Evolutionary conservation across 2,888 invertebrate species (phyloP), one percentile per base, ranked within the genome.

Genomic region (Eupelmus urozonus): DNA sequence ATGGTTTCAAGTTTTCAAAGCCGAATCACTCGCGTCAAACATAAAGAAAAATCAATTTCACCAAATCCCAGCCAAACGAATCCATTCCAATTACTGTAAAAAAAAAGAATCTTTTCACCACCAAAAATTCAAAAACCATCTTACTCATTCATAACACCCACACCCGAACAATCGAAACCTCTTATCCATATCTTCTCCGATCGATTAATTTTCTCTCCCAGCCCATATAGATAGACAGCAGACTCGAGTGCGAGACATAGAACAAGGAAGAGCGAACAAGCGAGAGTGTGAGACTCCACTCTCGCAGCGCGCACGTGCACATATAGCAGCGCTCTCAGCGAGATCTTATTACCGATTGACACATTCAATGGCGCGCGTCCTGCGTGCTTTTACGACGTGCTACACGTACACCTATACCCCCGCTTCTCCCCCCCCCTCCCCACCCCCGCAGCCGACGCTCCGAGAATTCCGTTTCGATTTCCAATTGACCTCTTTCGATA

Each of bases 401-500:
- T 45, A 25, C 4, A 25, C 42, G 62, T 53, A 0, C 23, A 18
- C 51, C 4, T 55, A 16, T 53, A 18, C 11, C 3, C 18, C 0
- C 23, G 40, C 34, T 23, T 29, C 13, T 40, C 18, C 18, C 34
- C 25, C 18, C 29, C 13, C 1, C 60, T 3, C n/a, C n/a, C 16
- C 29, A 49, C 20, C n/a, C 18, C 42, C 18, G 1, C 25, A 25
- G 7, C 9, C 27, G 16, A 5, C 42, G 42, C 34, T 11, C 42
- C 18, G 45, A 65, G 74, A 70, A 74, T 77, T 71, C 23, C 65
- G 74, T 78, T 78, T 78, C 78, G 74, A 78, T 78, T 78, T 78
- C 70, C 78, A 78, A 78, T 78, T 78, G 74, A 78, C 78, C 78
- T 70, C 74, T 74, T 78, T 78, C 65, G 74, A 74, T 78, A 78